Conservation (phyloP, 2,888 invertebrate species). For the Pocota personata region DNA sequence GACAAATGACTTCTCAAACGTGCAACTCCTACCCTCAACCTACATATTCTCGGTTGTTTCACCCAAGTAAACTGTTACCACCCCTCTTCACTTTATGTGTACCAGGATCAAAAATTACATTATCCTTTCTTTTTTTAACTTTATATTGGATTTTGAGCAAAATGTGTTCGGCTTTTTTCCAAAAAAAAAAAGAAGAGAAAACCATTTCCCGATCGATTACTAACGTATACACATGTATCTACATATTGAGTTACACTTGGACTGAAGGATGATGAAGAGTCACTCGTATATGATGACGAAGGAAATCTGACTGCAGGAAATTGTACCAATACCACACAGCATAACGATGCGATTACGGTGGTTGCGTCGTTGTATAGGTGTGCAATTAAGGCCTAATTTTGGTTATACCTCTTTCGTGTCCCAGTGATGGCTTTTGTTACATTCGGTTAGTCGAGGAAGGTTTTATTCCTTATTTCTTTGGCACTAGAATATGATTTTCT, state of each 20-base stretch:
- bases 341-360: constrained; percentile 47
- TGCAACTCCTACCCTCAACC: constrained; percentile 38
- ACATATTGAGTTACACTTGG: constrained; percentile 21
- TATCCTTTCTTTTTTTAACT: constrained; percentile 47
- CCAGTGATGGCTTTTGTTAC: background rate
- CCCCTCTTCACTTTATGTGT: constrained; percentile 44
- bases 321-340: background rate
- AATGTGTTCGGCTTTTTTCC: constrained; percentile 60
- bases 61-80: constrained; percentile 41
- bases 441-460: background rate
- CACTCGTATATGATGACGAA: constrained; percentile 53
- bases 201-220: constrained; percentile 69
- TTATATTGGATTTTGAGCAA: constrained; percentile 69
- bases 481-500: background rate
- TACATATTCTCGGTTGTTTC: constrained; percentile 7
- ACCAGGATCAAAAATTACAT: constrained; percentile 70
- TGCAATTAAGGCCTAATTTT: constrained; percentile 33
- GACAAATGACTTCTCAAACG: constrained; percentile 74
- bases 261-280: constrained; percentile 51
- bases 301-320: constrained; percentile 53
- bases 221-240: constrained; percentile 39
- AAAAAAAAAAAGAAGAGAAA: constrained; percentile 32
- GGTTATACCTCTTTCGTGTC: constrained; percentile 11
- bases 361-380: constrained; percentile 3
- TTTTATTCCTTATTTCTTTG: background rate